phyloP scores from a whole-genome alignment of 2,888 invertebrate species.

The Minunthozetes semirufus region DNA sequence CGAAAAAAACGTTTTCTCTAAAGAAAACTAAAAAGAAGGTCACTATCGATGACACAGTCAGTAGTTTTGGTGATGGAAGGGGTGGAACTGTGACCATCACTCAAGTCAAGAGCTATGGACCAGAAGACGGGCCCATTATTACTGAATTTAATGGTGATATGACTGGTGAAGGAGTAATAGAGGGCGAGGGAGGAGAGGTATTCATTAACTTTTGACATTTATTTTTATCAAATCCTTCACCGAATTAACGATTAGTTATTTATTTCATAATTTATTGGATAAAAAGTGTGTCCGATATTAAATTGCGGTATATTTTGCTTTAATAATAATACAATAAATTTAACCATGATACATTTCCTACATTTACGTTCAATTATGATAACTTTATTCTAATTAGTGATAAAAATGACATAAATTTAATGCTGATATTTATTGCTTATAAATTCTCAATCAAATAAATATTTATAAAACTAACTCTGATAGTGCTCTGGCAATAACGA shows the following conservation, averaged over 20 bases:
- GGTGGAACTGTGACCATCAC: neutral
- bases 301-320: too few relatives aligned
- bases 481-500: too few relatives aligned
- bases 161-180: neutral
- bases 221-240: too few relatives aligned
- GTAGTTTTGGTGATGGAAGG: conserved; percentile 10
- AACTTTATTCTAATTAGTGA: too few relatives aligned
- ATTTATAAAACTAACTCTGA: neutral
- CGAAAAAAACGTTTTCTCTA: conserved; percentile 6
- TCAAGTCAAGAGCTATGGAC: neutral
- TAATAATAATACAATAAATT: too few relatives aligned
- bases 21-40: conserved; percentile 19
- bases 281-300: too few relatives aligned
- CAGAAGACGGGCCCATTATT: conserved; percentile 2
- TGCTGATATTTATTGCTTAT: neutral
- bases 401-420: too few relatives aligned
- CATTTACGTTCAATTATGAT: too few relatives aligned
- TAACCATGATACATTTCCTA: too few relatives aligned
- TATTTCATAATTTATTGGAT: too few relatives aligned
- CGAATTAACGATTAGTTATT: too few relatives aligned
- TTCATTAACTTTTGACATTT: neutral
- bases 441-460: neutral
- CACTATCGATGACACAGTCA: neutral
- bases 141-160: neutral
- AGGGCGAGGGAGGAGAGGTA: neutral